Evolutionary conservation across 2,888 invertebrate species (phyloP), one percentile per base, ranked within the genome.

Genomic region (Scaptodrosophila latifasciaeformis): DNA sequence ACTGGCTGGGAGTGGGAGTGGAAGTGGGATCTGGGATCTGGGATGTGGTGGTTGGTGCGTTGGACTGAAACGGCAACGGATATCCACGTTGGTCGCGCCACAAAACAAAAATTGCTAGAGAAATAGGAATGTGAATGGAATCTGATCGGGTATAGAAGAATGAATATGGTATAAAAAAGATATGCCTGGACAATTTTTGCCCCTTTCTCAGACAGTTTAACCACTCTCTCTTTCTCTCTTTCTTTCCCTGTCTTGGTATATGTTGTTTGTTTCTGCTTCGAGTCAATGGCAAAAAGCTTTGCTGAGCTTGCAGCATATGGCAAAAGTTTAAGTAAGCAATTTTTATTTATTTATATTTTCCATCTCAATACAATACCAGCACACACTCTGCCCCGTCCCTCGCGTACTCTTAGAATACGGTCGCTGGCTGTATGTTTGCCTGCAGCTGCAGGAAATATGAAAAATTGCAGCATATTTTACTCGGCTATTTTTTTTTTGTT

Each of bases 251-350:
- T 17, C 37, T n/a, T n/a, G n/a, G n/a, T n/a, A n/a, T n/a, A n/a
- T n/a, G n/a, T n/a, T n/a, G n/a, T n/a, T n/a, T n/a, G 15, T 1
- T 17, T 12, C 37, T 15, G 18, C 37, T 37, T 46, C 10, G 15
- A 27, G n/a, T 35, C 13, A 9, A 42, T 49, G 39, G 10, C 19
- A 54, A 46, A 54, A 59, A 59, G 50, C 29, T 53, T 39, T 65
- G 68, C 74, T 68, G 77, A 70, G 62, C 55, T 47, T 59, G 71
- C 71, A 77, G 68, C 77, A 74, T 74, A 70, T 77, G 77, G 74
- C 68, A 62, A 70, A 74, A 77, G 74, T 74, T 74, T 64, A 74
- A 74, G 74, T 68, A 74, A 74, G 74, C 74, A 77, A 65, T 77
- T 70, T 74, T 77, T 70, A 68, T 74, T 68, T 57, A 51, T 52